Conservation (phyloP, 1,140 invertebrate species). For the Atta cephalotes region DNA sequence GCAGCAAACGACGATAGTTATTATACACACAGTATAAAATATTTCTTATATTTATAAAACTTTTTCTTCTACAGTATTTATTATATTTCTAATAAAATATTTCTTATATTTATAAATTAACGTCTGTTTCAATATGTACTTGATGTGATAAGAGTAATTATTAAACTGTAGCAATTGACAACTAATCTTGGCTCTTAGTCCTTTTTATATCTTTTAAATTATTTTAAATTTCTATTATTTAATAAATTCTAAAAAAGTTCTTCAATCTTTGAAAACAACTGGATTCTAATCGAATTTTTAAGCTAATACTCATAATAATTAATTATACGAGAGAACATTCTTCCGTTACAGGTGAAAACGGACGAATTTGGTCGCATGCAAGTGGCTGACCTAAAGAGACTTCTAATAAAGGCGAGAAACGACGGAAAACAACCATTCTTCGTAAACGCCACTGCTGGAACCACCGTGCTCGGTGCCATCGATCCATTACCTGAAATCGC, state of each 20-base stretch:
- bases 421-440: constrained; percentile 88
- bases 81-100: too few relatives aligned
- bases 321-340: background rate
- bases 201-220: too few relatives aligned
- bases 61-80: too few relatives aligned
- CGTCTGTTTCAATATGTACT: too few relatives aligned
- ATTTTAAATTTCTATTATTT: background rate
- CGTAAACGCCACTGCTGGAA: constrained; percentile 92
- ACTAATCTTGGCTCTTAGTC: too few relatives aligned
- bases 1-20: too few relatives aligned
- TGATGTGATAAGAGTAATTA: too few relatives aligned
- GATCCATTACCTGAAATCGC: constrained; percentile 93
- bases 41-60: too few relatives aligned
- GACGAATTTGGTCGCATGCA: constrained; percentile 90
- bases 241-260: background rate
- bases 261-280: background rate
- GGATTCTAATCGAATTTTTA: background rate
- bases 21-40: too few relatives aligned
- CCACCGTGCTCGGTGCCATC: constrained; percentile 93
- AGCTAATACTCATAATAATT: background rate
- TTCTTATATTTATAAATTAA: too few relatives aligned
- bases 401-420: constrained; percentile 85
- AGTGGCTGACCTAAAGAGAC: constrained; percentile 86
- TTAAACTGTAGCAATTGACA: too few relatives aligned
- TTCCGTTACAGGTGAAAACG: constrained; percentile 87